Conservation (phyloP, 2,888 invertebrate species). For the Polyploca ridens region DNA sequence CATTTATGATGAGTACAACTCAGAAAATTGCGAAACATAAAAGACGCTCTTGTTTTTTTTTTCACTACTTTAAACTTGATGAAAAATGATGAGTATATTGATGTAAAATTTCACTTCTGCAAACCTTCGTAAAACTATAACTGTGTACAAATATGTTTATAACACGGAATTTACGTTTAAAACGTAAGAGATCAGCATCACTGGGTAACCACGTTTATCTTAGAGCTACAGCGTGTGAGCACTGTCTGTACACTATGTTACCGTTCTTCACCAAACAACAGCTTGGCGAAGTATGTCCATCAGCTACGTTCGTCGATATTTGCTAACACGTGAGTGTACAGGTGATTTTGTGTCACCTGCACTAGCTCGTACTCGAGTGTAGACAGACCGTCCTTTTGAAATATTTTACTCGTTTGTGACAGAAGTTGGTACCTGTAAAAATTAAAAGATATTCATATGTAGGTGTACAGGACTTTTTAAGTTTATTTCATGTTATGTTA, state of each 20-base stretch:
- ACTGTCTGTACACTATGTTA: conserved; percentile 41
- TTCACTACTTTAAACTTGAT: too few relatives aligned
- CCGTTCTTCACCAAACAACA: conserved; percentile 80
- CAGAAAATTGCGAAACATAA: too few relatives aligned
- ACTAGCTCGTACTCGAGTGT: conserved; percentile 91
- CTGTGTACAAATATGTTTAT: not conserved
- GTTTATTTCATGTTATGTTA: too few relatives aligned
- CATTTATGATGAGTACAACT: too few relatives aligned
- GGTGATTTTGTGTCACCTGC: conserved; percentile 86
- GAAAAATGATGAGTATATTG: too few relatives aligned
- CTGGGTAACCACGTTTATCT: conserved; percentile 39
- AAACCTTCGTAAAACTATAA: too few relatives aligned
- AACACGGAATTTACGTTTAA: conserved; percentile 15
- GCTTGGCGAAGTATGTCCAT: conserved; percentile 86
- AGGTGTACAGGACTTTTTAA: too few relatives aligned
- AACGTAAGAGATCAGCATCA: conserved; percentile 45
- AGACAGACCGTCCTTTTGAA: conserved; percentile 93
- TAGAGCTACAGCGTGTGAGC: conserved; percentile 16
- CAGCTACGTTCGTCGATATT: conserved; percentile 90
- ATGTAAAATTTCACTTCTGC: too few relatives aligned
- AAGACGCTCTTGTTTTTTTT: too few relatives aligned
- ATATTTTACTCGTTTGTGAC: conserved; percentile 92
- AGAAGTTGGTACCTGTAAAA: conserved; percentile 91
- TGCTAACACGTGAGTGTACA: conserved; percentile 93
- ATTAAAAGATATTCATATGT: not conserved